Evolutionary conservation across 2,888 invertebrate species (phyloP), one percentile per base, ranked within the genome.

Genomic region (Xylota segnis): DNA sequence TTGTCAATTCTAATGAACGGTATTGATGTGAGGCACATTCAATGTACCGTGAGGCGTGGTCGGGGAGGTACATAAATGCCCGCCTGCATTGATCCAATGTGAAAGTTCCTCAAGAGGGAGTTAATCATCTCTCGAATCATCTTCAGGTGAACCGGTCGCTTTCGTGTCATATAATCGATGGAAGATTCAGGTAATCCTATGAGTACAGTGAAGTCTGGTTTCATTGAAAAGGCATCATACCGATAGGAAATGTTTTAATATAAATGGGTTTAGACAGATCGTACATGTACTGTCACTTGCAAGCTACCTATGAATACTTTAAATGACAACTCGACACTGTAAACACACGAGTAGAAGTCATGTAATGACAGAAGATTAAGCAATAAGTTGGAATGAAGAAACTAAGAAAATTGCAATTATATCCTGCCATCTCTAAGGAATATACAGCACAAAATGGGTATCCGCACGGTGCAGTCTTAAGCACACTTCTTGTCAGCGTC

Each of bases 91-190:
- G 9, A 23, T 27, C 27, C 23, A 27, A 27, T 52, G 52, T 52
- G 27, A 43, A 43, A 43, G 43, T 43, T 7, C 54, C 58, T 12
- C 14, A 10, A 58, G 58, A 18, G 18, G 45, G 45, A 71, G 34
- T 47, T 58, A 59, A 71, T 71, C 45, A 47, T 18, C 43, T 14
- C 6, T 40, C 10, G 32, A 40, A 45, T 43, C 43, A 45, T 45
- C 29, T 43, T 70, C 18, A 45, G 56, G n/a, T 14, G 58, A 6
- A 59, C 47, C 47, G 34, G 34, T 47, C 23, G 56, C 47, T 58
- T 70, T 47, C 23, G 34, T 58, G 47, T 58, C 14, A 27, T 47
- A 34, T 37, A 58, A 58, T 70, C 56, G 47, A 47, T 58, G 12
- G 45, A 34, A 58, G 58, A 58, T 2, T 47, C 4, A 37, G 47